These are phyloP conservation scores for Stomatorhinus ivindoensis DNA, from an alignment of 2,113 vertebrate species.

Conservation along the genomic window DNA sequence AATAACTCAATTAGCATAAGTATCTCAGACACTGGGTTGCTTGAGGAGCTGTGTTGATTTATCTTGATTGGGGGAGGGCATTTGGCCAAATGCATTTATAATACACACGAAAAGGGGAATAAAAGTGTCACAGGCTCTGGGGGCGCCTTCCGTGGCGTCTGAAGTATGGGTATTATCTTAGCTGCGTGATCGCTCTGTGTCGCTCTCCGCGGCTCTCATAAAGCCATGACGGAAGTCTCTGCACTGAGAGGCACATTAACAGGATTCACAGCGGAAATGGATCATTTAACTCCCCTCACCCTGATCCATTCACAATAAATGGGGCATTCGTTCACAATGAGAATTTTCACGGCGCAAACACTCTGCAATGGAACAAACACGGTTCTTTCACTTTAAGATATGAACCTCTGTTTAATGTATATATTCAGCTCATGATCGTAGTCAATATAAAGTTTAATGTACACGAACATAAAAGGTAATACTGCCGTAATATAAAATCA, in stretches of 20 bases:
- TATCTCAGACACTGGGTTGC: neutral
- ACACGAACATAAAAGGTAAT: constrained; percentile 1
- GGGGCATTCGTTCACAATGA: neutral
- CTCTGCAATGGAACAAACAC: neutral
- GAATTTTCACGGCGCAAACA: neutral
- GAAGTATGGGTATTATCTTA: neutral
- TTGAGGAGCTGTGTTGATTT: constrained; percentile 11
- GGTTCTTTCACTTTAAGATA: neutral
- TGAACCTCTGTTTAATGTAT: neutral
- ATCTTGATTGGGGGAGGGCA: constrained; percentile 1
- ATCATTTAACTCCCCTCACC: neutral
- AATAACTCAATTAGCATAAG: constrained; percentile 7
- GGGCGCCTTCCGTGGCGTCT: neutral
- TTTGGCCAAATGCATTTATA: constrained; percentile 1
- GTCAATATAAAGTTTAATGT: constrained; percentile 2
- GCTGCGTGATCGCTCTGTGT: neutral
- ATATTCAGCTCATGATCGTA: neutral
- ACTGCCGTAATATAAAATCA: neutral
- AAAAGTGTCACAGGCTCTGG: neutral
- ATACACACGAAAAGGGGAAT: neutral
- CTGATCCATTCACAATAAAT: neutral
- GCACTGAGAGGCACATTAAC: neutral
- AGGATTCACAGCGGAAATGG: neutral
- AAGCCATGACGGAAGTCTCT: neutral
- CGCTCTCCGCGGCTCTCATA: neutral